A percentile compares a stretch with the other conserved stretches of the same genome.
Conservation (phyloP, 2,797 vertebrate species). For the Amniataba percoides region DNA sequence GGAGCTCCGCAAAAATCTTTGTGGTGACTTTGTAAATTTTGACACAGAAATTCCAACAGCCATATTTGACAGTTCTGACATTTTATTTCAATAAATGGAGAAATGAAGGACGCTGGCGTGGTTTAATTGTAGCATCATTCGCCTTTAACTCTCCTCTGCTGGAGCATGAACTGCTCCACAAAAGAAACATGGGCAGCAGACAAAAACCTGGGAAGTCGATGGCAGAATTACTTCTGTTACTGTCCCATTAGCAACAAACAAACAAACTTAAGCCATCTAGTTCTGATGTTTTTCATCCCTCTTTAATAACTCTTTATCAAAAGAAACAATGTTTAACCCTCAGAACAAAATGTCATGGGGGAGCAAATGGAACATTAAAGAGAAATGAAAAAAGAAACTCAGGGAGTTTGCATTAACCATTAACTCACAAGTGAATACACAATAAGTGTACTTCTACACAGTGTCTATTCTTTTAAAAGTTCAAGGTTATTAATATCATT, state of each 20-base stretch:
- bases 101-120: too few relatives aligned
- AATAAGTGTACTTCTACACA: background rate
- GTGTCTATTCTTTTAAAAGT: background rate
- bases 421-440: background rate
- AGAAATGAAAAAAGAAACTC: background rate
- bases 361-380: background rate
- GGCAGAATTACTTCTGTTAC: background rate
- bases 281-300: background rate
- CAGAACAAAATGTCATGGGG: background rate
- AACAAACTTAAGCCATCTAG: background rate
- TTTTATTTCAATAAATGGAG: background rate
- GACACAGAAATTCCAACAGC: background rate
- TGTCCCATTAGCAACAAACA: background rate
- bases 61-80: background rate
- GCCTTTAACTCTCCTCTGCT: background rate
- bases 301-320: background rate
- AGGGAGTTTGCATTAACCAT: background rate
- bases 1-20: too few relatives aligned
- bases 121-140: background rate
- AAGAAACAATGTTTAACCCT: background rate
- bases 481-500: background rate
- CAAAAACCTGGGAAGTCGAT: too few relatives aligned
- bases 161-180: background rate
- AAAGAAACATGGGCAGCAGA: background rate
- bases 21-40: too few relatives aligned